phyloP scores from a whole-genome alignment of 2,888 invertebrate genomes.

The Chaetogeoica ovagalla region DNA sequence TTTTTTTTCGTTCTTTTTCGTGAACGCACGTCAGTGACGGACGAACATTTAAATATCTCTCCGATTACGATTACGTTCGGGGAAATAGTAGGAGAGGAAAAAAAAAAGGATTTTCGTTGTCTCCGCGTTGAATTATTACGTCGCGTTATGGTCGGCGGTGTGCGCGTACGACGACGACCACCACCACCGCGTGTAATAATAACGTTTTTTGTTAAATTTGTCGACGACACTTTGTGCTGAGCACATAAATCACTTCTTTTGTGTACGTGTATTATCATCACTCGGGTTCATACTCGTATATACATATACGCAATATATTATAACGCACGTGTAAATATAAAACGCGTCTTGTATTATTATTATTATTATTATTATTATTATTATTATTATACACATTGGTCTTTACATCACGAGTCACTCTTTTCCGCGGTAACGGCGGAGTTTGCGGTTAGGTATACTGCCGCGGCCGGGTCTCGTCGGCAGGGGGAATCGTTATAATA shows the following conservation, averaged over 20 bases:
- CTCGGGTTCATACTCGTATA: slow-evolving; percentile 14
- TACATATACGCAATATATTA: background rate
- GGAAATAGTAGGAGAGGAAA: too few species aligned
- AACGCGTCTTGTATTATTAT: too few species aligned
- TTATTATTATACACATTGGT: slow-evolving; percentile 3
- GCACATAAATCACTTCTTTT: slow-evolving; percentile 13
- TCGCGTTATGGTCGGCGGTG: too few species aligned
- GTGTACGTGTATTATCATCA: background rate
- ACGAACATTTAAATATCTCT: too few species aligned
- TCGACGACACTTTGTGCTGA: background rate
- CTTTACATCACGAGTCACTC: background rate
- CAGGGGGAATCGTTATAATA: background rate
- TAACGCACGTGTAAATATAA: too few species aligned
- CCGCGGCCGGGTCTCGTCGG: background rate
- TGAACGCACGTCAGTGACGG: too few species aligned
- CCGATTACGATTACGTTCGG: too few species aligned
- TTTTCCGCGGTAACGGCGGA: background rate
- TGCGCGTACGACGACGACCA: background rate
- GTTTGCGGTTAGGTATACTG: too few species aligned
- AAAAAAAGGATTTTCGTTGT: too few species aligned
- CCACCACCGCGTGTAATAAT: background rate
- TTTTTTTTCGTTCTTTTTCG: too few species aligned
- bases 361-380: too few species aligned
- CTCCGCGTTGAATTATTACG: too few species aligned
- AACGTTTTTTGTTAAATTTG: slow-evolving; percentile 11